Percentiles rank a stretch among this genome's conserved stretches.
These are phyloP conservation scores for Dendrophyllia cribrosa DNA, from an alignment of 64 coral and sea anemone genomes.

Conservation along the genomic window DNA sequence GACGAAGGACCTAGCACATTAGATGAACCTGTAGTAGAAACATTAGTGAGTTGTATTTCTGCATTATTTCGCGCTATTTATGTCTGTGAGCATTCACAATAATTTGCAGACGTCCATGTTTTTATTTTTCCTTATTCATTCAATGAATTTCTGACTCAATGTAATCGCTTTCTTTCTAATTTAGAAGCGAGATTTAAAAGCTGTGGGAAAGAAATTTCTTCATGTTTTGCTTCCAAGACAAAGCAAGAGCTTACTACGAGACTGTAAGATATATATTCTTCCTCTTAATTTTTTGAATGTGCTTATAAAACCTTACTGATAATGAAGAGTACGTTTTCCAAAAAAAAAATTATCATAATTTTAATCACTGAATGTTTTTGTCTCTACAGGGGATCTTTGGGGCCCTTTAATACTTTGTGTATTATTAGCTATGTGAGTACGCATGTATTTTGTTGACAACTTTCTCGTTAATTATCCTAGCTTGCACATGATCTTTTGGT, in stretches of 20 bases:
- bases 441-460: not conserved
- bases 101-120: not conserved
- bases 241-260: slow-evolving; percentile 91
- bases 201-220: slow-evolving; percentile 96
- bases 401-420: slow-evolving; percentile 98
- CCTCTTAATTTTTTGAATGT: too few relatives aligned
- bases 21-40: slow-evolving; percentile 94
- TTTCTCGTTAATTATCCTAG: not conserved
- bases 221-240: slow-evolving; percentile 95
- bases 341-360: not conserved
- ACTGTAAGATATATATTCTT: slow-evolving; percentile 75
- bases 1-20: slow-evolving; percentile 95
- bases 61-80: not conserved
- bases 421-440: slow-evolving; percentile 97
- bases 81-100: not conserved
- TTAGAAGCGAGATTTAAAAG: slow-evolving; percentile 95
- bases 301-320: too few relatives aligned
- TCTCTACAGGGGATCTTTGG: slow-evolving; percentile 97
- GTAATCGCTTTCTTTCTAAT: slow-evolving; percentile 22
- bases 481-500: not conserved
- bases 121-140: not conserved
- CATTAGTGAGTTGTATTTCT: slow-evolving; percentile 78
- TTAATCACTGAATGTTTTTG: not conserved
- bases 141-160: slow-evolving; percentile 6
- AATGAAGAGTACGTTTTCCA: too few relatives aligned